Evolutionary conservation across 2,113 vertebrate species (phyloP).

Genomic region (Noturus placidus): DNA sequence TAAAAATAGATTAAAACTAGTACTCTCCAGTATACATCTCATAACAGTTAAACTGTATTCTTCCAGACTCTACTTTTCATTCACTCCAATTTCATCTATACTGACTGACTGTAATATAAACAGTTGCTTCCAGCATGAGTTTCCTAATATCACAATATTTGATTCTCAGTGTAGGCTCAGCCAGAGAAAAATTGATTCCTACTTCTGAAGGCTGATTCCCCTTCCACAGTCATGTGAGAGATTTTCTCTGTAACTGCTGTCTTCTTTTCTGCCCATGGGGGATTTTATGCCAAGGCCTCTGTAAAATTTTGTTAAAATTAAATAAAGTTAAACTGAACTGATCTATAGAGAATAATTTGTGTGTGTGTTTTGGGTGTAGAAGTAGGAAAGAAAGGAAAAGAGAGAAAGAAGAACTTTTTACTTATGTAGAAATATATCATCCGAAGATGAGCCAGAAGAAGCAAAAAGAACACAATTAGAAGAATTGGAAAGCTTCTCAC

Average conservation of each 20-base stretch:
- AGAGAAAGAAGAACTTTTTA: background rate
- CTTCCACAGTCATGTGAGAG: background rate
- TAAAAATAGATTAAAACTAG: background rate
- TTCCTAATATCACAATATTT: slow-evolving; percentile 35
- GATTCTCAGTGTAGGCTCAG: slow-evolving; percentile 25
- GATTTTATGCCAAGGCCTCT: background rate
- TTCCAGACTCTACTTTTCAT: slow-evolving; percentile 24
- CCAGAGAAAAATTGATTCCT: slow-evolving; percentile 29
- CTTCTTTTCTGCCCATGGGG: background rate
- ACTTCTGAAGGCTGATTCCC: background rate
- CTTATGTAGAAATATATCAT: background rate
- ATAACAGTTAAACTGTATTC: slow-evolving; percentile 27
- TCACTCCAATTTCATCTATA: slow-evolving; percentile 21
- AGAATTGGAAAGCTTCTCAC: slow-evolving; percentile 71
- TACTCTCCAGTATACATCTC: slow-evolving; percentile 5
- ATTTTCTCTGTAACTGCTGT: slow-evolving; percentile 11
- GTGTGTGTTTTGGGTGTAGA: background rate
- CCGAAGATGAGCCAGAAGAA: background rate
- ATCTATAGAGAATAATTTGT: background rate
- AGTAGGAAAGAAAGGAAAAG: background rate
- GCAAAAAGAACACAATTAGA: background rate
- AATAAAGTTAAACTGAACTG: slow-evolving; percentile 25
- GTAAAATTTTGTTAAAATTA: slow-evolving; percentile 27
- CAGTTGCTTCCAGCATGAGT: slow-evolving; percentile 19
- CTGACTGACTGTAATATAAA: slow-evolving; percentile 35